Conservation (phyloP, 2,888 invertebrate species). For the Fissipunctia ypsillon region DNA sequence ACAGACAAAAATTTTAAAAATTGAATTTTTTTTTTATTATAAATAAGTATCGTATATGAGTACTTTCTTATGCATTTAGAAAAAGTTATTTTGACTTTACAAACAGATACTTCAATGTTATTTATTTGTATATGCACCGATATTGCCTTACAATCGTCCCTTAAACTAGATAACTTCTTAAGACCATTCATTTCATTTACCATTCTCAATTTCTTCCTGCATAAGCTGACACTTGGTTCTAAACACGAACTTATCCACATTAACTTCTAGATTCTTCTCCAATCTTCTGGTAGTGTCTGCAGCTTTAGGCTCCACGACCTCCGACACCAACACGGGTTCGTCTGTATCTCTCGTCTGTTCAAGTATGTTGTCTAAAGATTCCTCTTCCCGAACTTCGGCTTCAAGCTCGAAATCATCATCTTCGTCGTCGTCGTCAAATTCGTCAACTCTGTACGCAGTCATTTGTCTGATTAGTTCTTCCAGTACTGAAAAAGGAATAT, state of each 20-base stretch:
- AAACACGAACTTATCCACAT: conserved; percentile 72
- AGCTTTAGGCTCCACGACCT: conserved; percentile 80
- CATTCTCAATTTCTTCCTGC: conserved; percentile 86
- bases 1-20: no score
- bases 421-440: conserved; percentile 85
- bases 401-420: conserved; percentile 83
- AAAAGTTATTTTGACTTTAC: no score
- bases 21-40: no score
- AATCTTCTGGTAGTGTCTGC: conserved; percentile 79
- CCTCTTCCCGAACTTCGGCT: conserved; percentile 65
- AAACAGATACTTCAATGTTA: no score
- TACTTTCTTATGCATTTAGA: no score
- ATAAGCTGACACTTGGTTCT: conserved; percentile 90
- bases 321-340: conserved; percentile 75
- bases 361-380: conserved; percentile 63
- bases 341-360: conserved; percentile 63
- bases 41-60: no score
- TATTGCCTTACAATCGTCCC: neutral
- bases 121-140: no score
- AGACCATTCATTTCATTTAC: no score
- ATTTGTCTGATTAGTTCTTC: conserved; percentile 93
- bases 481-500: conserved; percentile 84
- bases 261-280: conserved; percentile 76
- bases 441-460: conserved; percentile 89
- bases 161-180: neutral